phyloP scores from a whole-genome alignment of 2,797 vertebrate species.

The Astyanax mexicanus region DNA sequence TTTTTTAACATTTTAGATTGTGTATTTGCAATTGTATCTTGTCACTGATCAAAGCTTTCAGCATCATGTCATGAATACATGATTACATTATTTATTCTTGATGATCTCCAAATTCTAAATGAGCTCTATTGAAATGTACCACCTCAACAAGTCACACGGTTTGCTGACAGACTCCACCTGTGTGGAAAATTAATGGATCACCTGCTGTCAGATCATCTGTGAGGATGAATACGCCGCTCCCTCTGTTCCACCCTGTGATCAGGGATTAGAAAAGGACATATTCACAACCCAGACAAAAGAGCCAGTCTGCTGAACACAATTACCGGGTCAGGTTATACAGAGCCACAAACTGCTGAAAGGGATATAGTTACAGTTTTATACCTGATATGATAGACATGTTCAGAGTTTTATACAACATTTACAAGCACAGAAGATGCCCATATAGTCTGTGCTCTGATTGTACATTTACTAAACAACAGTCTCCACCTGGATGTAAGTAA shows the following conservation, averaged over 20 bases:
- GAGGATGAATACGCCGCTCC: not conserved
- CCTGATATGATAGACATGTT: not conserved
- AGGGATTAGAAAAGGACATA: not conserved
- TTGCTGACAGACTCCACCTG: conserved; percentile 2
- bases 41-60: no score
- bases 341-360: no score
- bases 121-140: not conserved
- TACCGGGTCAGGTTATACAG: not conserved
- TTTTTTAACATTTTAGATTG: no score
- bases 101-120: not conserved
- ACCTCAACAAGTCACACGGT: not conserved
- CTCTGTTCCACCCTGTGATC: not conserved
- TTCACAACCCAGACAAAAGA: not conserved
- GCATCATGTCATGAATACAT: no score
- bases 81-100: not conserved
- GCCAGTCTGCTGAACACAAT: no score
- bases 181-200: not conserved
- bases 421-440: no score
- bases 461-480: no score
- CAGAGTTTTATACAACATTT: not conserved
- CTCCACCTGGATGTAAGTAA: no score
- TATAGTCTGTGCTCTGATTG: no score
- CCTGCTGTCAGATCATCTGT: conserved; percentile 19
- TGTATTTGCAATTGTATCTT: no score
- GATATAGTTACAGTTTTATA: not conserved